Evolutionary conservation across 2,113 vertebrate genomes (phyloP).

Genomic region (Phycodurus eques): DNA sequence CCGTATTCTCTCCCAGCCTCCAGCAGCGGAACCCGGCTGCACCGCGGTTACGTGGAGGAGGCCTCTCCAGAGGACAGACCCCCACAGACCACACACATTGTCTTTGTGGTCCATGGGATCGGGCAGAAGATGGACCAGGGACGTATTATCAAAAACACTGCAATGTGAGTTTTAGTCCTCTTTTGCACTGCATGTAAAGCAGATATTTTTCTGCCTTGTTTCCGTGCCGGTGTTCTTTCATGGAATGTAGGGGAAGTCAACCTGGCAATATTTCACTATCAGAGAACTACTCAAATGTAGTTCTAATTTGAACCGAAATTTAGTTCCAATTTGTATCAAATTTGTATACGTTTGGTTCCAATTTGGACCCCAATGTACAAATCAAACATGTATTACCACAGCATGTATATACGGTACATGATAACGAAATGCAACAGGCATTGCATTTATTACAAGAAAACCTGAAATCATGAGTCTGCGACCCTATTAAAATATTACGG

Average conservation of each 20-base stretch:
- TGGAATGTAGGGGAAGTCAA: not conserved
- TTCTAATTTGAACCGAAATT: no score
- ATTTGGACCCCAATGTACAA: no score
- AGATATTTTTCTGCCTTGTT: not conserved
- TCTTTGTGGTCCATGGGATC: conserved; percentile 98
- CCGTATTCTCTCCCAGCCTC: conserved; percentile 76
- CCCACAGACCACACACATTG: conserved; percentile 90
- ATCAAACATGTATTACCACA: no score
- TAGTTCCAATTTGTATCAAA: no score
- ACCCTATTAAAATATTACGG: no score
- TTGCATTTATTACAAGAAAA: no score
- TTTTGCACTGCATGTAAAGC: not conserved
- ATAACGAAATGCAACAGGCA: no score
- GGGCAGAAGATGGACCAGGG: conserved; percentile 99
- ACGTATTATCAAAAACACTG: conserved; percentile 98
- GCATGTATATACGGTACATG: no score
- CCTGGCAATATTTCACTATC: not conserved
- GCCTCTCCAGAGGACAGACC: conserved; percentile 92
- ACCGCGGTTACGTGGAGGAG: conserved; percentile 94
- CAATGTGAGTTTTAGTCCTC: conserved; percentile 82
- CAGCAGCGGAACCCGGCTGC: conserved; percentile 96
- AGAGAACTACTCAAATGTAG: no score
- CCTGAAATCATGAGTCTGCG: no score
- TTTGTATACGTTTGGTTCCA: no score
- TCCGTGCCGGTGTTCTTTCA: not conserved